Evolutionary conservation across 2,113 vertebrate genomes (phyloP), one percentile per base, ranked within the genome.

Genomic region (Blennius ocellaris): DNA sequence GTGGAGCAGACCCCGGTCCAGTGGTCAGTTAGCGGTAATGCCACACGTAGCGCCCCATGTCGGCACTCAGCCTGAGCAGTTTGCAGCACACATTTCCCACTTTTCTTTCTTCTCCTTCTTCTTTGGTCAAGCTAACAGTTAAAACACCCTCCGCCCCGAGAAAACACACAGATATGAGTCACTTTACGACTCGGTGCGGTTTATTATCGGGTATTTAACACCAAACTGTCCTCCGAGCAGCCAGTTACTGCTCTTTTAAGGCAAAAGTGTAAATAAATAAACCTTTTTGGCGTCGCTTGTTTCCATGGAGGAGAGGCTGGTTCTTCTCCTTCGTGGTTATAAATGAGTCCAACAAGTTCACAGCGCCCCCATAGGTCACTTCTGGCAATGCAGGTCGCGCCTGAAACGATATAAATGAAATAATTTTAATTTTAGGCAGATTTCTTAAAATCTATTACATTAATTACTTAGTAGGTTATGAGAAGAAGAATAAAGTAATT

Each of bases 261-360:
- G 2, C 21, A 30, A 30, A 30, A 30, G 41, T 43, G 7, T 10
- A 43, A 10, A 43, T 43, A 43, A 43, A 43, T 10, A 10, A 7
- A 43, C 10, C 41, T 43, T 8, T 8, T 43, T 0, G 0, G 81
- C 82, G 41, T 82, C 73, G 5, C 16, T 47, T 5, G 79, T 87
- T 45, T 56, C 79, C 73, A 85, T 58, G 72, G 73, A 67, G 36
- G 43, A 4, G 3, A 14, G 17, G 30, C 21, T 2, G 0, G 1
- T 5, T 37, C 11, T 41, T 48, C 47, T 5, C 41, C 11, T 21
- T 49, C 12, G 10, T 15, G 8, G 51, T 6, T 6, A 37, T 6
- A 8, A 54, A 54, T 1, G 1, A 21, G 30, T 30, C 15, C 3
- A 10, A 12, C 52, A 1, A 10, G 17, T 1, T n/a, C 4, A 7